These are phyloP conservation scores for Tetheella fluctuosa DNA, from an alignment of 2,888 invertebrate species.

Conservation along the genomic window DNA sequence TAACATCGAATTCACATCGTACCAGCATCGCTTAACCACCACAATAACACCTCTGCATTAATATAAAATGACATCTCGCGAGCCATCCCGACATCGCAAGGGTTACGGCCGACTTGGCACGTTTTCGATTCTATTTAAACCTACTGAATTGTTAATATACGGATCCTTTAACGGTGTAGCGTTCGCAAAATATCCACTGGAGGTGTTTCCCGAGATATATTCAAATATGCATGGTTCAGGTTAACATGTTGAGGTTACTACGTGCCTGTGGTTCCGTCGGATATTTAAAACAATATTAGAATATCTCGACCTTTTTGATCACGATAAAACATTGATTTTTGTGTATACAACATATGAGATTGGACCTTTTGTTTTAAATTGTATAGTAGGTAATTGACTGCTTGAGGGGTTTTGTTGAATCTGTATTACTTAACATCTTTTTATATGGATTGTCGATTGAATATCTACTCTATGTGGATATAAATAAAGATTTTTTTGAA, in stretches of 20 bases:
- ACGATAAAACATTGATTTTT: not conserved
- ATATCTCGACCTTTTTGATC: slow-evolving; percentile 9
- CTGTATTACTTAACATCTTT: not conserved
- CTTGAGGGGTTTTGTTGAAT: not conserved
- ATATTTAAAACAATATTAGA: slow-evolving; percentile 12
- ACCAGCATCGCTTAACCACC: slow-evolving; percentile 20
- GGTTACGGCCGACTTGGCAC: slow-evolving; percentile 63
- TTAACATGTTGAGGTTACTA: slow-evolving; percentile 23
- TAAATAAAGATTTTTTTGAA: too few species aligned
- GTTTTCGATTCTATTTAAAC: slow-evolving; percentile 79
- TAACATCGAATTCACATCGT: slow-evolving; percentile 19
- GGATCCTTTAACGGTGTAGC: slow-evolving; percentile 15
- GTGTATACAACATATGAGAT: not conserved
- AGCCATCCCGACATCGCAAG: slow-evolving; percentile 29
- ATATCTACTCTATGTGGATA: too few species aligned
- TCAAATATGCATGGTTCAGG: slow-evolving; percentile 38
- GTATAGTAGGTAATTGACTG: slow-evolving; percentile 8
- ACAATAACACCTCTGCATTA: slow-evolving; percentile 46
- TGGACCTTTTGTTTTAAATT: slow-evolving; percentile 1
- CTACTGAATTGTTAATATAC: slow-evolving; percentile 70
- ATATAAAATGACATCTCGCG: slow-evolving; percentile 57
- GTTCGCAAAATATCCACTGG: slow-evolving; percentile 7
- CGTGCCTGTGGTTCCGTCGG: not conserved
- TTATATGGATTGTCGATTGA: too few species aligned
- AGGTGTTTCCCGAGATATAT: slow-evolving; percentile 22